Evolutionary conservation across 2,888 invertebrate genomes (phyloP).

Genomic region (Rhyacophila evoluta): DNA sequence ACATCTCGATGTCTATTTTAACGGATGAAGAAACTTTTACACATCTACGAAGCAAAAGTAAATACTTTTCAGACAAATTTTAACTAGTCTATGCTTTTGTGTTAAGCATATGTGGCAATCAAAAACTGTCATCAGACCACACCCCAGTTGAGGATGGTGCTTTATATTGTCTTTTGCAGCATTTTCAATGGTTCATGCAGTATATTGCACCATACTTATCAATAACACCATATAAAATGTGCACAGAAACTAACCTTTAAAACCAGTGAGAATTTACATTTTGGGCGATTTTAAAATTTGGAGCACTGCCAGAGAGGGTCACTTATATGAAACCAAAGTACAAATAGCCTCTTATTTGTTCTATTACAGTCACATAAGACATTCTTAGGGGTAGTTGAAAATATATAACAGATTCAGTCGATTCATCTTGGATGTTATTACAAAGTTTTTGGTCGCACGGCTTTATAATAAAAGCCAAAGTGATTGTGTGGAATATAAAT

Average conservation of each 20-base stretch:
- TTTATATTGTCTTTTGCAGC: background rate
- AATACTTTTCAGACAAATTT: no score
- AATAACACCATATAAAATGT: background rate
- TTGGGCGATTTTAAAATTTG: slow-evolving; percentile 35
- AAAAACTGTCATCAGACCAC: background rate
- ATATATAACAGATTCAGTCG: background rate
- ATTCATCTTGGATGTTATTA: background rate
- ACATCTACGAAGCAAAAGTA: no score
- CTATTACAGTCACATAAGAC: background rate
- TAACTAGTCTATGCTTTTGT: background rate
- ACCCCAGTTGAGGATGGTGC: background rate
- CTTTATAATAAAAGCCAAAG: background rate
- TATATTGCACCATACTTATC: background rate
- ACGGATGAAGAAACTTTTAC: no score
- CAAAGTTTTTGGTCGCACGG: background rate
- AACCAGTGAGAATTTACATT: slow-evolving; percentile 25
- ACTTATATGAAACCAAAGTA: slow-evolving; percentile 33
- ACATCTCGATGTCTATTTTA: no score
- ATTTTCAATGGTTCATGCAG: background rate
- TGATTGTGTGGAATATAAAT: background rate
- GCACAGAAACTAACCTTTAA: background rate
- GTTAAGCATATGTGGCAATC: background rate
- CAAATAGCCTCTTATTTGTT: background rate
- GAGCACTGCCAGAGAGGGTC: slow-evolving; percentile 41
- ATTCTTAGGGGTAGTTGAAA: background rate